A percentile compares a stretch with the other conserved stretches of the same genome.
Conservation (phyloP, 2,113 vertebrate species). For the Carassius carassius region DNA sequence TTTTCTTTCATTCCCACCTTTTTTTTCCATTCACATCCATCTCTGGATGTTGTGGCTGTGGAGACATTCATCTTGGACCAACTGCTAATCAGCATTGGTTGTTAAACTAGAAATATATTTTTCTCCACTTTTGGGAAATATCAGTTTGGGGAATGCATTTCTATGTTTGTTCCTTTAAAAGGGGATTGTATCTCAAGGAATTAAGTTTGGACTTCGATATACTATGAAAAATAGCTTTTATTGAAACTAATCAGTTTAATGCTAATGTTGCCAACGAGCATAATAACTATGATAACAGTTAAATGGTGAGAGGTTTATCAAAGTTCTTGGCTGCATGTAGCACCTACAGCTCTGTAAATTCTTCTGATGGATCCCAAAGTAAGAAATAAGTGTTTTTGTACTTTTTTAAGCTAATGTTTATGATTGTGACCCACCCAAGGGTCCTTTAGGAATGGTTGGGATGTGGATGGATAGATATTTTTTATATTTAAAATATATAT, state of each 20-base stretch:
- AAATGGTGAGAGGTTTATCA: not conserved
- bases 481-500: too few relatives aligned
- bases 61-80: conserved; percentile 1
- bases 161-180: conserved; percentile 1
- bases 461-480: too few relatives aligned
- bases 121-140: conserved; percentile 13
- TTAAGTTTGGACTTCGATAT: not conserved
- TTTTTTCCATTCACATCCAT: conserved; percentile 48
- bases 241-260: conserved; percentile 1
- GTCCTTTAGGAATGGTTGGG: too few relatives aligned
- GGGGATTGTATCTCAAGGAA: not conserved
- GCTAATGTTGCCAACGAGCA: not conserved
- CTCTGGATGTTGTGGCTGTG: conserved; percentile 10
- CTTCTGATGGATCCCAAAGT: not conserved
- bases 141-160: not conserved
- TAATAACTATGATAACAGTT: not conserved
- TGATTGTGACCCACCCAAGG: too few relatives aligned
- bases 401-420: too few relatives aligned
- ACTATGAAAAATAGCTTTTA: not conserved
- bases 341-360: not conserved
- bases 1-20: conserved; percentile 47
- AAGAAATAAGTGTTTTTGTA: not conserved
- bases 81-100: not conserved
- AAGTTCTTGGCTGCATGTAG: not conserved
- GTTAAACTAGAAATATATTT: not conserved